Evolutionary conservation across 2,113 vertebrate species (phyloP), one percentile per base, ranked within the genome.

Genomic region (Spilogale gracilis): DNA sequence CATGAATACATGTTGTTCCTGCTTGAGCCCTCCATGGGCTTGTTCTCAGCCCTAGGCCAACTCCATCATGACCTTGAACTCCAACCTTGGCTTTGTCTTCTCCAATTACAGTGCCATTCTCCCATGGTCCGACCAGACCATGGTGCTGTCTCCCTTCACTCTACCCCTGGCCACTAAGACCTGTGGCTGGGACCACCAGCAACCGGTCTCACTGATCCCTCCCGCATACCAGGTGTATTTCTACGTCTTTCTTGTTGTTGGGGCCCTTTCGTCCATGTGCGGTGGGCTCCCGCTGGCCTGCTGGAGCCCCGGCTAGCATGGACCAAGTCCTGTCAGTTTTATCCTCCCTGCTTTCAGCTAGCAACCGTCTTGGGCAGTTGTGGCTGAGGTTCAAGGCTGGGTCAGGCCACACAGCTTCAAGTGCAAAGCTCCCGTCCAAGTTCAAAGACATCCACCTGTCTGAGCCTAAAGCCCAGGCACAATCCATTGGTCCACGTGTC

Each of bases 101-200:
- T 81, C n/a, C 54, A 17, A 7, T 2, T 20, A 6, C 82, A 58
- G 7, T 1, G 23, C 0, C 43, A 0, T 76, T 65, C 45, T 76
- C 25, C 43, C 69, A 71, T 58, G 21, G 69, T 30, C 61, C 43
- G 73, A 1, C 12, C 74, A 25, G 69, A 63, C 3, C 12, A 6
- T 14, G 21, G 30, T 20, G 3, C 54, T 6, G 1, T 30, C 12
- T 85, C 9, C 67, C 65, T 14, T 0, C 3, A 52, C 21, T 32
- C 0, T 0, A 2, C 23, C 1, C 1, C 3, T 0, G 43, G 32
- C 50, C 48, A 3, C 43, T 6, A 18, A 52, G 56, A 6, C 50
- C 9, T 9, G 48, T 2, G 0, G 11, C 93, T 0, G 16, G 7
- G 45, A 6, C 32, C 1, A 0, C 9, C 38, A 0, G 0, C 43